Evolutionary conservation across 2,113 vertebrate species (phyloP), one percentile per base, ranked within the genome.

Genomic region (Uria aalge): DNA sequence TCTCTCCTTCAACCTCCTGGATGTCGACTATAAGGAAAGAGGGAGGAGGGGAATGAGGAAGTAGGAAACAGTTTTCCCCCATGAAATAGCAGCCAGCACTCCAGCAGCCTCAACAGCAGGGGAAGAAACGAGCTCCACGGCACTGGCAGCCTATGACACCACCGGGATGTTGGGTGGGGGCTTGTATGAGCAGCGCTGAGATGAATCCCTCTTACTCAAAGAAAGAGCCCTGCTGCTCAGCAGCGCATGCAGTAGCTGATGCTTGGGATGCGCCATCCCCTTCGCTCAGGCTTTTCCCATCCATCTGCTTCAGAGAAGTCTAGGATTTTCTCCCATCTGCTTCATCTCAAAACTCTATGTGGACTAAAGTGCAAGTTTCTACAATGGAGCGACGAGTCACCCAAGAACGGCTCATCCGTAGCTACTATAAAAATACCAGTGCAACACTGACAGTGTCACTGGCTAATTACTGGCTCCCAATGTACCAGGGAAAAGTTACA

Each of bases 111-210:
- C n/a, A 21, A 43, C 30, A 36, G 21, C 20, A 23, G 47, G 63
- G 10, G 29, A 30, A 26, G 50, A 32, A 36, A 62, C 1, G 14
- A 27, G 27, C 26, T 48, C 73, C 45, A 15, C 3, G 4, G 36
- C 74, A 6, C 48, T 6, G 6, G 24, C 48, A 50, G 62, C 38
- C 43, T 13, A 5, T 0, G 3, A 4, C 38, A 11, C 6, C 45
- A 1, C 26, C 15, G 0, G 0, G 8, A n/a, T 4, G 6, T 7
- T 9, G 21, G 29, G 4, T 26, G 0, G 13, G 40, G 6, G 30
- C 24, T 29, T 13, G 10, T 7, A 5, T 0, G 14, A 64, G 74
- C 62, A 66, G 55, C 64, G 30, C 13, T 47, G 5, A 5, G 22
- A 55, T 1, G 36, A 57, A 53, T 12, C 16, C 1, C 32, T 55